Percentiles rank a stretch among this genome's conserved stretches.
Evolutionary conservation across 23 tunicate species (phyloP).

Genomic region (Ciona savignyi): DNA sequence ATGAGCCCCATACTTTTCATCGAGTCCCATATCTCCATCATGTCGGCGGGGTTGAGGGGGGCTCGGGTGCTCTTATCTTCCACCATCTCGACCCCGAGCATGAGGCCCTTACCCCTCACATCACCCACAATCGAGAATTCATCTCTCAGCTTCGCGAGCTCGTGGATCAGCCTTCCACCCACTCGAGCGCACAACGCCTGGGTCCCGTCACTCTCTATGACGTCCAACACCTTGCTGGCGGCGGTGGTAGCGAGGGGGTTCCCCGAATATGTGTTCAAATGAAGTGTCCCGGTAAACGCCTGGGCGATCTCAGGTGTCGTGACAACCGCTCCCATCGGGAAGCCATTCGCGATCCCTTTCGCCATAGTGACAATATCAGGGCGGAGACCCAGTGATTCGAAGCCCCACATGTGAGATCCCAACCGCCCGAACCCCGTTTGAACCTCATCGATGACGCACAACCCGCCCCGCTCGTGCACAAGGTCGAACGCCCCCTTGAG

Average conservation of each 20-base stretch:
- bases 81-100: slow-evolving; percentile 91
- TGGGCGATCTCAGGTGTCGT: slow-evolving; percentile 84
- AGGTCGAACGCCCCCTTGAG: slow-evolving; percentile 62
- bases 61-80: slow-evolving; percentile 36
- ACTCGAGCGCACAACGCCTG: slow-evolving; percentile 34
- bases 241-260: slow-evolving; percentile 74
- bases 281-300: slow-evolving; percentile 40
- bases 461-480: slow-evolving; percentile 69
- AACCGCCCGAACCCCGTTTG: slow-evolving; percentile 91
- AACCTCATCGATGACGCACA: slow-evolving; percentile 91
- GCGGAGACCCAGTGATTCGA: slow-evolving; percentile 74
- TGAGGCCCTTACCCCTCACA: slow-evolving; percentile 92
- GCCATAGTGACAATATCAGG: slow-evolving; percentile 97
- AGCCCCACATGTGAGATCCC: slow-evolving; percentile 98
- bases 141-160: slow-evolving; percentile 54
- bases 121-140: slow-evolving; percentile 81
- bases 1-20: slow-evolving; percentile 66
- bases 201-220: slow-evolving; percentile 72
- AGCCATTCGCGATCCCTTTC: slow-evolving; percentile 91
- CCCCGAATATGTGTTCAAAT: slow-evolving; percentile 84
- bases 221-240: slow-evolving; percentile 75
- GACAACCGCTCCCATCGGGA: slow-evolving; percentile 94
- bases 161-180: slow-evolving; percentile 49
- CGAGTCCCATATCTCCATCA: slow-evolving; percentile 41
- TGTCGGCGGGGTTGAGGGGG: slow-evolving; percentile 20